These are phyloP conservation scores for Lumbricus terrestris DNA, from an alignment of 2,888 invertebrate species.

Conservation along the genomic window DNA sequence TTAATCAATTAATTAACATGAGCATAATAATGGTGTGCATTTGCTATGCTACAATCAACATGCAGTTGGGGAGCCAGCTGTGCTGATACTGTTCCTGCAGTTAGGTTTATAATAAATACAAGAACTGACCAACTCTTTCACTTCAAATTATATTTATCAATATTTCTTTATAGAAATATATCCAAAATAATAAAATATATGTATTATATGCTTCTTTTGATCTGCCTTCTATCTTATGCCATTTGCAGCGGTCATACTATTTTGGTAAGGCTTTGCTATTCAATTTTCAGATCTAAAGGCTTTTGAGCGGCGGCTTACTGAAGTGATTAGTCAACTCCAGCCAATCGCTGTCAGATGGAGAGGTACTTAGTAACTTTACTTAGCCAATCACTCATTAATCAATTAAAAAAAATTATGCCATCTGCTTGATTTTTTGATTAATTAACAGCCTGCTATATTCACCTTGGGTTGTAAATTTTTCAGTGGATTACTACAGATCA, in stretches of 20 bases:
- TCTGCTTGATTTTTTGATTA: background rate
- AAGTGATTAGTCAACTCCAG: conserved; percentile 92
- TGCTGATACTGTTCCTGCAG: too few species aligned
- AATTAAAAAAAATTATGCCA: background rate
- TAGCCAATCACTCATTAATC: background rate
- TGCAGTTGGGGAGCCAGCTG: too few species aligned
- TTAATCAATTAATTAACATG: too few species aligned
- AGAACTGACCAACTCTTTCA: too few species aligned
- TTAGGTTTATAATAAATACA: too few species aligned
- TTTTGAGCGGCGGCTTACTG: conserved; percentile 92
- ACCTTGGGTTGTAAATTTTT: background rate
- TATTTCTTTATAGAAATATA: too few species aligned
- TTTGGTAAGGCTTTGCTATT: background rate
- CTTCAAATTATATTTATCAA: too few species aligned
- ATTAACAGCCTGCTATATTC: background rate
- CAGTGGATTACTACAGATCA: background rate
- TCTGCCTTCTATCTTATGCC: background rate
- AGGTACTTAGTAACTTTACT: conserved; percentile 69
- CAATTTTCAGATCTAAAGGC: conserved; percentile 79
- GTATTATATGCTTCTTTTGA: too few species aligned
- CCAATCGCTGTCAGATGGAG: conserved; percentile 94
- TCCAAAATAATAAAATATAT: background rate
- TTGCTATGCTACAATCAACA: too few species aligned
- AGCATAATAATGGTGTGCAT: too few species aligned
- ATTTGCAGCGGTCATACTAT: background rate